phyloP scores from a whole-genome alignment of 2,888 invertebrate species.

The Ferdinandea cuprea region DNA sequence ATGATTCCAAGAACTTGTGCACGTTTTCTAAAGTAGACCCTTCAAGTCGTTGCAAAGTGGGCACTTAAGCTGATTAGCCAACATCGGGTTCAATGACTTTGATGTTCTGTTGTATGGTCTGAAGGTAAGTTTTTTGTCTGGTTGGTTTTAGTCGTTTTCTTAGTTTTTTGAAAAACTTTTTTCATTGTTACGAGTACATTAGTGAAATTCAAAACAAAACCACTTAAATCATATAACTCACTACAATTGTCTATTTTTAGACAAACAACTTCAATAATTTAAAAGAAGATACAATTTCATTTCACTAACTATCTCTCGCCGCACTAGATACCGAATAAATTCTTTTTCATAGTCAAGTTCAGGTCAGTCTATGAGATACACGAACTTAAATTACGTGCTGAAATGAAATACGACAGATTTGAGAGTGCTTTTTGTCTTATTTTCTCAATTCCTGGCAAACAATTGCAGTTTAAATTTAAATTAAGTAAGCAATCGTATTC shows the following conservation, averaged over 20 bases:
- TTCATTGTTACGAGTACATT: no score
- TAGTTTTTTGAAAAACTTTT: no score
- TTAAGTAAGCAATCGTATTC: not conserved
- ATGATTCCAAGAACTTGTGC: slow-evolving; percentile 24
- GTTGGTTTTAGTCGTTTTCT: no score
- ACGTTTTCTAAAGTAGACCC: slow-evolving; percentile 34
- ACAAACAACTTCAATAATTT: no score
- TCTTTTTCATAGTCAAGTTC: slow-evolving; percentile 29
- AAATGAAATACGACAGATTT: not conserved
- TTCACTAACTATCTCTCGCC: no score
- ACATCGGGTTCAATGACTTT: slow-evolving; percentile 39
- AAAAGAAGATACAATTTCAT: no score
- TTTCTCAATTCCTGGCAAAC: not conserved
- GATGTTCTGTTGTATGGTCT: not conserved
- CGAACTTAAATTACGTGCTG: slow-evolving; percentile 5
- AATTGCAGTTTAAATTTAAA: not conserved
- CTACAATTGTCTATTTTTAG: no score
- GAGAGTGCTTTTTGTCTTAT: no score
- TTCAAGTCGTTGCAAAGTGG: slow-evolving; percentile 20
- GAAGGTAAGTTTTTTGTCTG: no score
- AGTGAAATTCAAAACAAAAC: no score
- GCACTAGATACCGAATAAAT: not conserved
- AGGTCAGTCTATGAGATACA: slow-evolving; percentile 1
- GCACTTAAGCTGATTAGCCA: slow-evolving; percentile 23
- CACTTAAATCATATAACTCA: no score